Base-by-base conservation (phyloP, 2,113 vertebrate genomes). In the Lophius piscatorius region DNA sequence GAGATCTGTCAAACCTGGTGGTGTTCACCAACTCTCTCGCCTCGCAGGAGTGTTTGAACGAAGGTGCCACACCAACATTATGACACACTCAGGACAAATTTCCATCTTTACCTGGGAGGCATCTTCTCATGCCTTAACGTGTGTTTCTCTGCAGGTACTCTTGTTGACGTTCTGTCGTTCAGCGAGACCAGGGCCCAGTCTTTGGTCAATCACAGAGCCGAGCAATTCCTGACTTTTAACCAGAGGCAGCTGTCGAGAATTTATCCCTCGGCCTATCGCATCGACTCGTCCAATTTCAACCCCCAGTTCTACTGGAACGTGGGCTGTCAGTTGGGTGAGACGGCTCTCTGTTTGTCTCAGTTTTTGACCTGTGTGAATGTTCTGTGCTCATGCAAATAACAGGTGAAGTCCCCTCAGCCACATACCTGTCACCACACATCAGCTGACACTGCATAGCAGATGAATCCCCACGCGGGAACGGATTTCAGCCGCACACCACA, bases 251-350 rank as follows among this genome's bases (percentile, higher is more conserved):
- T 99, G 59, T 97, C 94, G 1, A 89, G 97, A 69, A 94, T 99
- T 82, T 99, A 99, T 59, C 97, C 97, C 1, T 99, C 97, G 0
- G 97, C 96, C 54, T 98, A 98, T 57, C 92, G 97, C 26, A 98
- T 99, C 0, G 96, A 98, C 88, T 99, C 97, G 41, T 98, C 96
- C 77, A 99, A 99, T 82, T 98, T 98, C 84, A 98, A 98, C 85
- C 97, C 97, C 0, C 88, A 98, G 70, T 92, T 95, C 1, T 98
- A 98, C 83, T 99, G 97, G 97, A 99, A 96, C 0, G 90, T 94
- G 52, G 97, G 97, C 5, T 98, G 95, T 87, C 97, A 99, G 76
- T 66, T 99, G 55, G 97, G 97, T 99, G 60, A 47, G 84, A 50
- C 18, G 1, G 21, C 22, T 39, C 42, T 39, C 2, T 31, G 5